These are phyloP conservation scores for Protonemura montana DNA, from an alignment of 2,888 invertebrate species.

Conservation along the genomic window DNA sequence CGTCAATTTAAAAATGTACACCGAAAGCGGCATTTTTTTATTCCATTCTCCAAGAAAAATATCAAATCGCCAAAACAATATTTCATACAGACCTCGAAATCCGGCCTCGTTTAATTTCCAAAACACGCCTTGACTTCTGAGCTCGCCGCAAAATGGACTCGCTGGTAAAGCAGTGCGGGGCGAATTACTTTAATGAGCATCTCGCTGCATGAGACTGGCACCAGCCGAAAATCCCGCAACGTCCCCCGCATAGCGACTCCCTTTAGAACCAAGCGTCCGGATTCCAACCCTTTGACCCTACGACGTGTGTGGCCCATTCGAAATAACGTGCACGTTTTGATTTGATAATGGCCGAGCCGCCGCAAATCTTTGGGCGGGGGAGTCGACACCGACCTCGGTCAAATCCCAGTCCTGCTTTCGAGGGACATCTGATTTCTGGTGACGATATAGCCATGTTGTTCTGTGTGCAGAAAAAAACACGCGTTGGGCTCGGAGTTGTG, in stretches of 20 bases:
- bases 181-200: neutral
- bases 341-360: neutral
- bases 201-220: neutral
- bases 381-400: neutral
- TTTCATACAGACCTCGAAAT: too few species aligned
- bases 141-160: neutral
- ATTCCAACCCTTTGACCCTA: neutral
- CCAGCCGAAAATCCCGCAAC: neutral
- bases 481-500: too few species aligned
- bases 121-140: neutral
- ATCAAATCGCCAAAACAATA: too few species aligned
- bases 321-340: neutral
- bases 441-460: too few species aligned
- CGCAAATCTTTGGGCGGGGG: neutral
- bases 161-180: neutral
- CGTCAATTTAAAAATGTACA: too few species aligned
- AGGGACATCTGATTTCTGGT: neutral
- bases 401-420: neutral
- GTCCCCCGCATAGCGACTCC: neutral
- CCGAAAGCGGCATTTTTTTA: too few species aligned
- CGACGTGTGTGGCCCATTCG: neutral
- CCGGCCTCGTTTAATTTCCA: too few species aligned
- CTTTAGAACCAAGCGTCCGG: too few species aligned
- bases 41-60: too few species aligned
- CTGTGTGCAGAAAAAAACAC: too few species aligned